Conservation (phyloP, 2,888 invertebrate species). For the Cantharis rustica region DNA sequence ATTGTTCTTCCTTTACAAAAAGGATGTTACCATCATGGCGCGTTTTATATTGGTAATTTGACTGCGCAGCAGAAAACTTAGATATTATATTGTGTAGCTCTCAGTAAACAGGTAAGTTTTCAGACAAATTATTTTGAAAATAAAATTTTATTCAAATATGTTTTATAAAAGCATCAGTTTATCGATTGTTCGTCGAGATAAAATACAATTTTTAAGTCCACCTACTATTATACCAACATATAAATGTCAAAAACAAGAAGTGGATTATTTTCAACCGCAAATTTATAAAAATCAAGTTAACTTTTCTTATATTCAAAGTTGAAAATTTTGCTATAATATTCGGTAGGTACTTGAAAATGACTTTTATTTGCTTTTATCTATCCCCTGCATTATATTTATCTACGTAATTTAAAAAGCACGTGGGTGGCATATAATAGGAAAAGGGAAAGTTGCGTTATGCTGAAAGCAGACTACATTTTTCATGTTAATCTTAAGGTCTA, state of each 20-base stretch:
- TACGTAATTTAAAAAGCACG: background rate
- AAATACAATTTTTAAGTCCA: background rate
- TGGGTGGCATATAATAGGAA: background rate
- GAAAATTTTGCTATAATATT: background rate
- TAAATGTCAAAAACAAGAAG: background rate
- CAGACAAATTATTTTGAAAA: background rate
- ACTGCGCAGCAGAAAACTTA: too few relatives aligned
- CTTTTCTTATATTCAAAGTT: background rate
- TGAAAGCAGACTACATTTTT: conserved; percentile 1
- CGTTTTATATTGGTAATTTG: too few relatives aligned
- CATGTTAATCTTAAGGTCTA: background rate
- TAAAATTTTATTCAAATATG: background rate
- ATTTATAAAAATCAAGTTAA: background rate
- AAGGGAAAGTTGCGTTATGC: background rate
- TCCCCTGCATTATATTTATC: background rate
- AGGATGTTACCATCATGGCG: too few relatives aligned
- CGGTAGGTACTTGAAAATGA: background rate
- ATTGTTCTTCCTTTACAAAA: too few relatives aligned
- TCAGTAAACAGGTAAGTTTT: background rate
- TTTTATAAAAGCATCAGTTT: background rate
- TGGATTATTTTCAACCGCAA: background rate
- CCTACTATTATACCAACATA: background rate
- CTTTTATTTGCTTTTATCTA: background rate
- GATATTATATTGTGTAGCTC: too few relatives aligned
- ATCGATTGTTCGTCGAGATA: background rate